A percentile compares a stretch with the other conserved stretches of the same genome.
Evolutionary conservation across 2,797 vertebrate genomes (phyloP).

Genomic region (Premnoplex brunnescens): DNA sequence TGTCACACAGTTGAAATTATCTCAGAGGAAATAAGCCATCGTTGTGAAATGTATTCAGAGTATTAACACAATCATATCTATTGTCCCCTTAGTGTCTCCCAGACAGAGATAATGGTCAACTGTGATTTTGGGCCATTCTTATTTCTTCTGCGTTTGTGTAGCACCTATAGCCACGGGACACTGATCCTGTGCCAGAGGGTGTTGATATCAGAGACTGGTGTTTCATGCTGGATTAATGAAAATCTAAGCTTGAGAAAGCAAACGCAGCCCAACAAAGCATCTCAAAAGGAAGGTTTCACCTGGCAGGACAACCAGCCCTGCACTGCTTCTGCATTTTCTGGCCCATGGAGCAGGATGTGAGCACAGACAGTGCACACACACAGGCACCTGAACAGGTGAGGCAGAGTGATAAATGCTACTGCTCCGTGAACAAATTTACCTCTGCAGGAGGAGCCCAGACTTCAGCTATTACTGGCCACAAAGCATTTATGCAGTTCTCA

Average conservation of each 20-base stretch:
- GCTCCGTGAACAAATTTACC: background rate
- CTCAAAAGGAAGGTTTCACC: background rate
- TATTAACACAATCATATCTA: background rate
- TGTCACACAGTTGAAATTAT: background rate
- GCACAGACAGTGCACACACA: fast-evolving
- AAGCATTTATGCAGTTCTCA: background rate
- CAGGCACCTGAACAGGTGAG: background rate
- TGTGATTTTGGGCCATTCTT: background rate
- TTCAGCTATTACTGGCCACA: background rate
- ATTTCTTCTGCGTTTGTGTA: fast-evolving
- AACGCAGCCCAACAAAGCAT: background rate
- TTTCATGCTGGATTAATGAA: background rate
- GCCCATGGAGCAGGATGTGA: fast-evolving
- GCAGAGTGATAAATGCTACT: background rate
- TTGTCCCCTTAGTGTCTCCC: background rate
- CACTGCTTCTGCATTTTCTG: background rate
- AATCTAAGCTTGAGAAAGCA: background rate
- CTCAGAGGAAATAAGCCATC: background rate
- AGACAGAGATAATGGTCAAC: background rate
- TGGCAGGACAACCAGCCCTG: background rate
- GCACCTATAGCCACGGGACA: background rate
- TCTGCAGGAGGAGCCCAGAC: background rate
- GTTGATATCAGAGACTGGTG: background rate
- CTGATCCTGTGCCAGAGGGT: background rate
- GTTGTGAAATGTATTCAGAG: background rate